These are phyloP conservation scores for Murina feae DNA, from an alignment of 2,113 vertebrate species.

Conservation along the genomic window DNA sequence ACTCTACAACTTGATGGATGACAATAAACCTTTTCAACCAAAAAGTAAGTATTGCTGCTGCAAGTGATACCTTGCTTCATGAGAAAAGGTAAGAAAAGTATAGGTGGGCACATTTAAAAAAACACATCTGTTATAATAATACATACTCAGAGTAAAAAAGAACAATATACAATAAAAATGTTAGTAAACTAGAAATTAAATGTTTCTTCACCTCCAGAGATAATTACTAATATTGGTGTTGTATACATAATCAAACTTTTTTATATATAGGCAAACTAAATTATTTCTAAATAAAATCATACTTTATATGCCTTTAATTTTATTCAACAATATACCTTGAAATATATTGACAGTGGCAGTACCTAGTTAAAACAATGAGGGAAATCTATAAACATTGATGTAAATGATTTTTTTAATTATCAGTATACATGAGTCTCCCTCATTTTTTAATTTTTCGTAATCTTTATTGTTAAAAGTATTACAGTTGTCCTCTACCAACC, in stretches of 20 bases:
- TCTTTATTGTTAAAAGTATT: no score
- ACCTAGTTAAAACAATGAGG: background rate
- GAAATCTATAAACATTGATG: background rate
- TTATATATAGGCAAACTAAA: background rate
- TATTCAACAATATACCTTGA: background rate
- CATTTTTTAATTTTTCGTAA: background rate
- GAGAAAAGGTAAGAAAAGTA: background rate
- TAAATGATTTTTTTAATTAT: background rate
- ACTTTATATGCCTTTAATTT: conserved; percentile 8
- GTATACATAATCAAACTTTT: background rate
- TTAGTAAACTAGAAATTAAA: conserved; percentile 23
- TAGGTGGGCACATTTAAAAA: background rate
- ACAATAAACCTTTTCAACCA: conserved; percentile 16
- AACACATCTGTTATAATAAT: background rate
- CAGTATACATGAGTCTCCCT: background rate
- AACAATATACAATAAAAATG: background rate
- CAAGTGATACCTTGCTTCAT: background rate
- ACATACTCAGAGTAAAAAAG: background rate
- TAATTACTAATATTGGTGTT: background rate
- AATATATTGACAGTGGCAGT: background rate
- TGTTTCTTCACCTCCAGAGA: conserved; percentile 3
- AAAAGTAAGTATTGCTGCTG: conserved; percentile 56
- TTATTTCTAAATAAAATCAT: conserved; percentile 30
- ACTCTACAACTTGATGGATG: conserved; percentile 60
- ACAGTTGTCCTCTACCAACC: no score